Evolutionary conservation across 2,888 invertebrate genomes (phyloP), one percentile per base, ranked within the genome.

Genomic region (Parnassius mnemosyne): DNA sequence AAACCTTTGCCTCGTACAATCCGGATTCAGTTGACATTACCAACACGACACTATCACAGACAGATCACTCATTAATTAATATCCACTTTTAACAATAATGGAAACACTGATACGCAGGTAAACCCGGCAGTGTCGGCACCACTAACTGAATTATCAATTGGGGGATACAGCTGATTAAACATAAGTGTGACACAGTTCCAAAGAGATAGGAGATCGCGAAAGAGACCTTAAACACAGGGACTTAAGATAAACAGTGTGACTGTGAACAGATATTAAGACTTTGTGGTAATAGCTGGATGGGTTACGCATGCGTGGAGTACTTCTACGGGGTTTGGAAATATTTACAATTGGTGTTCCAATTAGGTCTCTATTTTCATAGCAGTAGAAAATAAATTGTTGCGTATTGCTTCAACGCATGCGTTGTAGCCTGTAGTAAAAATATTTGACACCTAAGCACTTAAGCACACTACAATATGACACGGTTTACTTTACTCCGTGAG

Each of bases 121-220:
- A 74, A 76, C 79, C 86, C 84, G 85, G 74, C 79, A 79, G 81
- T 73, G 80, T 79, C 73, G 73, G 68, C 70, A 74, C 75, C 64
- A 71, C 74, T 84, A 85, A 89, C 89, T 88, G 80, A 89, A 89
- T 89, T 89, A 89, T 85, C 85, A 85, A 87, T 84, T 80, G 83
- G 79, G 83, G 81, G 69, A 78, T 77, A 84, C 90, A 91, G 89
- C 90, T 91, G 90, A 87, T 87, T 80, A 87, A 84, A 88, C 79
- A 84, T 69, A 71, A 77, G 70, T 75, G 73, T 71, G 79, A 82
- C 76, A 86, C 68, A 74, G 83, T 85, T 79, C 83, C 73, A 80
- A 73, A 70, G 67, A 65, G 65, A 65, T 10, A 51, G 53, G 25
- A 46, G 63, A 72, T 65, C 65, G 76, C 65, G 76, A 82, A 85